Evolutionary conservation across 2,888 invertebrate species (phyloP), one percentile per base, ranked within the genome.

Genomic region (Thyatira batis): DNA sequence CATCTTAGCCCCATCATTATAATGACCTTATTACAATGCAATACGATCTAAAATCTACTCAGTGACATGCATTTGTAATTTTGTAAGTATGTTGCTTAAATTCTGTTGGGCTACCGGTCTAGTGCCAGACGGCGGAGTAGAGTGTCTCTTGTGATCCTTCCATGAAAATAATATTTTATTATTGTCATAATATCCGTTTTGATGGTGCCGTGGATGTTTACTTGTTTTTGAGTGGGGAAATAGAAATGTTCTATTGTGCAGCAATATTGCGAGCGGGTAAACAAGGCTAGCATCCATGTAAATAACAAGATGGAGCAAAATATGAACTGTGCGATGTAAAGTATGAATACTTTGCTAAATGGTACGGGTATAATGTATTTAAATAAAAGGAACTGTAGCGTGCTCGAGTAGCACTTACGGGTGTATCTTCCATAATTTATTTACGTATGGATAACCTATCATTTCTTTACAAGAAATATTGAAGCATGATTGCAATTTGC

Each of bases 111-210:
- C 77, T 79, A 67, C 76, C 75, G 74, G 75, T 68, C 76, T 73
- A 80, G 76, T 66, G 67, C 64, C 78, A 82, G 79, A 72, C 73
- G 73, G 68, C 71, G 65, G 67, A 73, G 78, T 82, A 62, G 69
- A 84, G 84, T 81, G 76, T 72, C 82, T 80, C 74, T 82, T 66
- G 78, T 80, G 86, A 87, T 85, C 76, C 78, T 83, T 81, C 77
- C 80, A 85, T 84, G 84, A 86, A 85, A 85, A 88, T 89, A 80
- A 87, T 87, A 87, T 89, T 87, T 88, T 88, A 85, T 86, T 83
- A 78, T 71, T 58, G 68, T 73, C 73, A 77, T 82, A 76, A 81
- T 79, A 78, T 72, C 69, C 63, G 63, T 67, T 78, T 71, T 73
- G 74, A 76, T 76, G 61, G 69, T 63, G 63, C 65, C 61, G 61